Evolutionary conservation across 2,113 vertebrate genomes (phyloP).

Genomic region (Tragulus kanchil): DNA sequence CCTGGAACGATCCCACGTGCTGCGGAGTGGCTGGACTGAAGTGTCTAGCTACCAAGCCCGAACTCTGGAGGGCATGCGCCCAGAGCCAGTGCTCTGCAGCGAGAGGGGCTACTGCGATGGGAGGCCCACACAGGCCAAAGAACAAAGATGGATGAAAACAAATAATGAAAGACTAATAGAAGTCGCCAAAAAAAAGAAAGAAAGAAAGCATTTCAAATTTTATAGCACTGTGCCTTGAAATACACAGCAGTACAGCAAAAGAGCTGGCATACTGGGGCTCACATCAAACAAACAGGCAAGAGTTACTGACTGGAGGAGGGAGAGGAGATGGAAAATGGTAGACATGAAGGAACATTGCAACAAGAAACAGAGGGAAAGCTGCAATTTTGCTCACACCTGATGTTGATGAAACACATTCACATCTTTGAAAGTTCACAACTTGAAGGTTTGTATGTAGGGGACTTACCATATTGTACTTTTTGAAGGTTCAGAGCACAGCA

Average conservation of each 20-base stretch:
- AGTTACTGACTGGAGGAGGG: background rate
- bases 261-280: background rate
- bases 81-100: too few species aligned
- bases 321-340: background rate
- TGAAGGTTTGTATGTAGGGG: background rate
- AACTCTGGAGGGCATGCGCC: too few species aligned
- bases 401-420: background rate
- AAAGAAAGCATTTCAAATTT: background rate
- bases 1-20: too few species aligned
- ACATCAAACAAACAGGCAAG: background rate
- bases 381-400: background rate
- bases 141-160: too few species aligned
- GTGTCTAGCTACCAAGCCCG: too few species aligned
- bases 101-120: too few species aligned
- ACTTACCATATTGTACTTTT: background rate
- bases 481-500: background rate
- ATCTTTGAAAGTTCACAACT: background rate
- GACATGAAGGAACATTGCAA: background rate
- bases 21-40: too few species aligned
- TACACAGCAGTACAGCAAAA: background rate
- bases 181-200: too few species aligned
- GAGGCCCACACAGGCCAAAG: too few species aligned
- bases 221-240: background rate
- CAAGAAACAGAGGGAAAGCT: background rate
- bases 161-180: too few species aligned